phyloP scores from a whole-genome alignment of 2,113 vertebrate species.

The Pica pica region DNA sequence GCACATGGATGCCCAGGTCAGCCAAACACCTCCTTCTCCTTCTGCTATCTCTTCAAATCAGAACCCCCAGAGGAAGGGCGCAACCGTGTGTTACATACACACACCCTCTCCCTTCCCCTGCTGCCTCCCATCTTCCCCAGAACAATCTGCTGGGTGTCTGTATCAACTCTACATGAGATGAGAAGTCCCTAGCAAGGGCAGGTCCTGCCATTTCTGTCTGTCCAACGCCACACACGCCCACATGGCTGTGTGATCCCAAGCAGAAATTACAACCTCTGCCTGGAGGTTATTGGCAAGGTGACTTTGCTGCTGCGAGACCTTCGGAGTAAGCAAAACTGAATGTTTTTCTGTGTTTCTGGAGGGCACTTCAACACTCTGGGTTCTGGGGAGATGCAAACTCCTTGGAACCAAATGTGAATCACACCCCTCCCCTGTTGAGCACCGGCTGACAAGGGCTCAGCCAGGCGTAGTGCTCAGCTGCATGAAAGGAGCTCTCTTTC shows the following conservation, averaged over 20 bases:
- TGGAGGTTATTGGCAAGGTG: background rate
- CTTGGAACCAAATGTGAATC: background rate
- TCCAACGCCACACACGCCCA: background rate
- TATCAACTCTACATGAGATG: background rate
- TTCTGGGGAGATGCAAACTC: background rate
- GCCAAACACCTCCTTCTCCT: background rate
- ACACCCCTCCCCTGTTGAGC: background rate
- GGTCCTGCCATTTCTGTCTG: background rate
- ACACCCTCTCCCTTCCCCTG: background rate
- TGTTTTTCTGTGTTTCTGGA: background rate
- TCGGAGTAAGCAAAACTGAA: background rate
- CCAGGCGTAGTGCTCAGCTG: background rate
- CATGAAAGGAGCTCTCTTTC: slow-evolving; percentile 15
- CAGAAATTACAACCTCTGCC: background rate
- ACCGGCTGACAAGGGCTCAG: background rate
- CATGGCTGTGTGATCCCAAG: fast-evolving
- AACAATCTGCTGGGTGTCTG: background rate
- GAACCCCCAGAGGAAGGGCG: background rate
- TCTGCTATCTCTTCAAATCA: background rate
- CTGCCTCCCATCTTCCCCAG: background rate
- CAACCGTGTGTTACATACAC: fast-evolving
- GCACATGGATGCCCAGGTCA: background rate
- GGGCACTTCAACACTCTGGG: background rate
- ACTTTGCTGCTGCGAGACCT: background rate
- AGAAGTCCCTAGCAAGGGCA: background rate